Evolutionary conservation across 2,888 invertebrate genomes (phyloP), one percentile per base, ranked within the genome.

Genomic region (Pseudolycoriella hygida): DNA sequence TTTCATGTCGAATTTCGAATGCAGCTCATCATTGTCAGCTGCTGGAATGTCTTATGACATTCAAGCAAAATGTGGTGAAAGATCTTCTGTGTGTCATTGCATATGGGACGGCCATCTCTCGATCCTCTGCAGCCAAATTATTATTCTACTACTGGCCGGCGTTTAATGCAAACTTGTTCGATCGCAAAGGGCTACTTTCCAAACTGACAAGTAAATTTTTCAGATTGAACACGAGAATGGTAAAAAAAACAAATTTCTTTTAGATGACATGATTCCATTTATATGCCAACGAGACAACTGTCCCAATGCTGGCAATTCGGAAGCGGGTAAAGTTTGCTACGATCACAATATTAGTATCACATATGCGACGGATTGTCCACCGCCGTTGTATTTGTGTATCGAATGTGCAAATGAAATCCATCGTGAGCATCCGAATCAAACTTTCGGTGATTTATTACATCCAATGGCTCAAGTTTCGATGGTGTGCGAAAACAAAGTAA

Each of bases 61-160:
- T 90, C 56, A 94, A 94, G 64, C 79, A 80, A 53, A 80, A 84
- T 51, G 81, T 94, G 11, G 82, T 90, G 40, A 88, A 87, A 66
- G 96, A 98, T 63, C 75, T 98, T 48, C 71, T 98, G 30, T 87
- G 89, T 61, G 93, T 96, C 30, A 86, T 97, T 51, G 96, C 97
- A 11, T 90, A 96, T 65, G 98, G 98, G 40, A 94, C 97, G 0
- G 81, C 88, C 51, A 82, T 85, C 43, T 88, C 96, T 1, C 69
- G 94, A 43, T 80, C 89, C n/a, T 90, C 93, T 1, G 97, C 97
- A 2, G 93, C 93, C 44, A 93, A 96, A 67, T 72, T 98, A 34
- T 74, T 98, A 42, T 97, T 98, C 68, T 93, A 96, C 69, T 98
- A 98, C 65, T 98, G 97, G 96, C 98, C 98, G 3, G 87, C 94